phyloP scores from a whole-genome alignment of 92 coral and sea anemone genomes.

The Montipora capitata region DNA sequence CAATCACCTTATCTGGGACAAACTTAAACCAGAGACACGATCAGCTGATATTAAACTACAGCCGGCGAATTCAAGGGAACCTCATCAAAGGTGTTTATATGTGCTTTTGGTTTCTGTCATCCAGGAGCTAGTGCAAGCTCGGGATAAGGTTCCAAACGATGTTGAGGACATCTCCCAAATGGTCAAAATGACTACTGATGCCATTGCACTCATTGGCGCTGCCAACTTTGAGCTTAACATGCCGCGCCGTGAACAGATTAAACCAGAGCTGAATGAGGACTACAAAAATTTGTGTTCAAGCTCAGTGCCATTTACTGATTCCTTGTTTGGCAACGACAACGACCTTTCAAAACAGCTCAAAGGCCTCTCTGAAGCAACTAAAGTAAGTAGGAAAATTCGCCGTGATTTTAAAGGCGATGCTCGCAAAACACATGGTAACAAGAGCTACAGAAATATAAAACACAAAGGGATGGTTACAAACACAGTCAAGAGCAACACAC shows the following conservation, averaged over 20 bases:
- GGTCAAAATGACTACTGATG: no score
- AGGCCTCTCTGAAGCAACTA: background rate
- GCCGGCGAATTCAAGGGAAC: no score
- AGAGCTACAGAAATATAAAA: background rate
- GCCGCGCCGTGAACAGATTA: conserved; percentile 64
- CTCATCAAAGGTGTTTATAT: no score
- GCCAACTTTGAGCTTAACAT: conserved; percentile 69
- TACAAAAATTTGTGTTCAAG: conserved; percentile 67
- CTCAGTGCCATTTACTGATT: background rate
- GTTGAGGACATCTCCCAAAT: no score
- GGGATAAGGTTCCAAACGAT: no score
- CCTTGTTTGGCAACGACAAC: background rate
- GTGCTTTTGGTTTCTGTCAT: background rate
- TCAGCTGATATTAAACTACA: no score
- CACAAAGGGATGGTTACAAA: background rate
- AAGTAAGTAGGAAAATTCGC: background rate
- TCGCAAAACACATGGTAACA: background rate
- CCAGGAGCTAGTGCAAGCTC: no score
- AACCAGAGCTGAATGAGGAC: conserved; percentile 44
- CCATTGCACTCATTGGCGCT: conserved; percentile 60
- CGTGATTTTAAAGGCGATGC: background rate
- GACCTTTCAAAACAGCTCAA: conserved; percentile 54
- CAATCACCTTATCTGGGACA: no score
- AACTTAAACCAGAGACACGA: no score
- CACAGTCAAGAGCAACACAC: no score